Evolutionary conservation across 2,888 invertebrate genomes (phyloP), one percentile per base, ranked within the genome.

Genomic region (Melipona beecheii): DNA sequence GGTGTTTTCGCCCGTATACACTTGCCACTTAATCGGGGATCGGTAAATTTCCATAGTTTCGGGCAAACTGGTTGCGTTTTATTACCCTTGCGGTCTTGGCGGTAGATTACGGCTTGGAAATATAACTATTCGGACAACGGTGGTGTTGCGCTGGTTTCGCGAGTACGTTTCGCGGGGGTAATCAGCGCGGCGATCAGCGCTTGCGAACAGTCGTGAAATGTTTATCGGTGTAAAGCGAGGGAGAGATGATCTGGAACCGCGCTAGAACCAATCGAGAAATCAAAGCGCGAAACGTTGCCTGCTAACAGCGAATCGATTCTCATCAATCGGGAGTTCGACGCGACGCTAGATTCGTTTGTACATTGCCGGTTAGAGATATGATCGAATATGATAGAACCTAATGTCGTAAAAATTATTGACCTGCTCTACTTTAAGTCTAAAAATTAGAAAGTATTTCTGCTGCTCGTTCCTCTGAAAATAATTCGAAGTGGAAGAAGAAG

Each of bases 41-140:
- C 81, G 75, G 82, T 81, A 87, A 85, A 89, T 87, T 86, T 89
- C 85, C 86, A 87, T 79, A 76, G 69, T 52, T 71, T 43, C 43
- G 43, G 76, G 66, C 75, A 62, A 84, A 81, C 83, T 83, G 86
- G 79, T 86, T 81, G 85, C 83, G 87, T 89, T 89, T 89, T 89
- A 89, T 89, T 89, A 85, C 87, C 82, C 73, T 72, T 66, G 85
- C 79, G 83, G 87, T 81, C 80, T 50, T 71, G 75, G 64, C 80
- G 79, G 78, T 86, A 78, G 86, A 89, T 88, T 88, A 87, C 81
- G 74, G 78, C 74, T 69, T 52, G 79, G 89, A 85, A 85, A 87
- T 85, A 85, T 74, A 89, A 86, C 87, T 85, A 83, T 82, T 79
- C 85, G 85, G 78, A 64, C 81, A 89, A 83, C 80, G 43, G 31